Percentiles rank a stretch among this genome's conserved stretches.
phyloP scores from a whole-genome alignment of 1,140 invertebrate genomes.

The Heliconius hermathena region DNA sequence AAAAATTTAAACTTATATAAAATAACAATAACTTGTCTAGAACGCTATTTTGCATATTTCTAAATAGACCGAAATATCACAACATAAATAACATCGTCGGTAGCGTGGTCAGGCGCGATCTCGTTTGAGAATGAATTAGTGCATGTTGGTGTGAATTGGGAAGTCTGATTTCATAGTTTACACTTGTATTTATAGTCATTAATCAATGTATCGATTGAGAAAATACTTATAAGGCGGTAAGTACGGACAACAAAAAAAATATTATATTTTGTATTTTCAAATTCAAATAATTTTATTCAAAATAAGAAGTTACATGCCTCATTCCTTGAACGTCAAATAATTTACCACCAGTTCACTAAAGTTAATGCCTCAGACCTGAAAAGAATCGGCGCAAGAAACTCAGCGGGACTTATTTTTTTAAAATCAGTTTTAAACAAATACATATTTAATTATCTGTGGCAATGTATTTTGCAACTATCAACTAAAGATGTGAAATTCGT shows the following conservation, averaged over 20 bases:
- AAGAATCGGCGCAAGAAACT: too few species aligned
- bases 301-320: too few species aligned
- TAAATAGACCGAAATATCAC: constrained; percentile 21
- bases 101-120: constrained; percentile 17
- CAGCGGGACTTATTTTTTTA: too few species aligned
- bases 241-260: background rate
- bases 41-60: background rate
- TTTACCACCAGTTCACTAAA: too few species aligned
- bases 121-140: constrained; percentile 9
- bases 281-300: too few species aligned
- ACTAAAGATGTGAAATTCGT: background rate
- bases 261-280: too few species aligned
- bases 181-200: constrained; percentile 9
- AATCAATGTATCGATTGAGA: background rate
- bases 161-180: constrained; percentile 25
- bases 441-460: too few species aligned
- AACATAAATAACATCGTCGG: constrained; percentile 27
- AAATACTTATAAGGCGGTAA: background rate
- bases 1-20: background rate
- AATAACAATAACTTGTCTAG: background rate
- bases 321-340: too few species aligned
- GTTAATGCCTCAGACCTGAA: too few species aligned
- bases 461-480: too few species aligned
- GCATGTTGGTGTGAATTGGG: constrained; percentile 18
- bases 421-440: too few species aligned